Base-by-base conservation (phyloP, 2,797 vertebrate genomes). In the Hydrocynus forskahlii region DNA sequence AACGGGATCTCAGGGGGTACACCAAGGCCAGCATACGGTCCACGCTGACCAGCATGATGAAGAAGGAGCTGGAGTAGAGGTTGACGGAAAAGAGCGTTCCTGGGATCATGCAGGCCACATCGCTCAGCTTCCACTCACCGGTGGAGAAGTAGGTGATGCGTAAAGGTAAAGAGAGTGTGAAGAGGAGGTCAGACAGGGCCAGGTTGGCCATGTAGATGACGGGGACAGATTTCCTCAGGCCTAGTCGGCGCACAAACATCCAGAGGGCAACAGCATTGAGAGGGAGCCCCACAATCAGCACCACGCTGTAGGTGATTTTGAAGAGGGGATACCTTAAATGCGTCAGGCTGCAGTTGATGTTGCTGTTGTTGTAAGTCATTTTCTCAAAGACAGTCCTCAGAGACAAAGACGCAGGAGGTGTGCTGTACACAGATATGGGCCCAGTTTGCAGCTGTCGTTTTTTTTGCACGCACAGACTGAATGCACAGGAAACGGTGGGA, bases 31-130 rank as follows among this genome's bases (percentile, higher is more conserved):
- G 52, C 81, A 89, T 74, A 4, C 88, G 82, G 43, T 89, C 88
- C 83, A 89, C 72, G 4, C 88, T 87, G 73, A 89, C 87, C 25
- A 87, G 73, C 8, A 79, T 86, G 64, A 89, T 86, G 72, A 89
- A 88, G 48, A 87, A 67, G 13, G 85, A 84, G 78, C 88, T 87
- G 72, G 85, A 87, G 52, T 84, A 82, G 57, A 88, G n/a, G 81
- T 89, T 89, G n/a, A 89, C 52, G 0, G 43, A 43, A 35, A 89
- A 87, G 12, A 89, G 43, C 0, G 81, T 82, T 4, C 78, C 79
- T 4, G 78, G 38, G 38, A 85, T 81, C 55, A 78, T 86, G 82
- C 87, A 88, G 10, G 66, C 60, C 12, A 17, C 1, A 5, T 80
- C 67, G 10, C 83, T 79, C 45, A 87, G 69, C 2, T 13, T 71